phyloP scores from a whole-genome alignment of 2,888 invertebrate genomes.

The Athalia rosae region DNA sequence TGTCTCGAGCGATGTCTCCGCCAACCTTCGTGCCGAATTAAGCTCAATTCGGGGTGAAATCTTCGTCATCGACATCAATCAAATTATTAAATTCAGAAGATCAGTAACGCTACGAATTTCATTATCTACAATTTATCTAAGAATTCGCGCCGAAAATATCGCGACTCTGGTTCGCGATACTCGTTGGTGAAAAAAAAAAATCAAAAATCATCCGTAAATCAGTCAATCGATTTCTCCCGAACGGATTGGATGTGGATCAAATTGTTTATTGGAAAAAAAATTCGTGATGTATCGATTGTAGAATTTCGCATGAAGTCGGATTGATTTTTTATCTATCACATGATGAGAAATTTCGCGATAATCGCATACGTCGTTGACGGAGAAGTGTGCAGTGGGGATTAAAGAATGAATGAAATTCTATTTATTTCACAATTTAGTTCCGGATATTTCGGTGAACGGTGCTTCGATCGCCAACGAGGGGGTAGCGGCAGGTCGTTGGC shows the following conservation, averaged over 20 bases:
- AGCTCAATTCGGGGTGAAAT: constrained; percentile 27
- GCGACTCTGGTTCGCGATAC: not conserved
- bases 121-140: not conserved
- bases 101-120: no score
- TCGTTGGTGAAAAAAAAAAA: not conserved
- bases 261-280: no score
- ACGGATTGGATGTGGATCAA: no score
- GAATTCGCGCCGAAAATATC: not conserved
- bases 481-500: constrained; percentile 9
- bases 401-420: not conserved
- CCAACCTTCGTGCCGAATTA: constrained; percentile 36
- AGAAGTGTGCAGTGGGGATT: not conserved
- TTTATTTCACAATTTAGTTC: constrained; percentile 13
- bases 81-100: no score
- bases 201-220: not conserved
- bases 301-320: no score
- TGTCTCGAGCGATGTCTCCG: constrained; percentile 39
- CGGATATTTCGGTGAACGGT: constrained; percentile 10
- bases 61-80: not conserved
- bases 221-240: no score
- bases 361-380: no score
- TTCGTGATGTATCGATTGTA: no score
- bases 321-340: no score
- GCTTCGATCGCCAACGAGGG: constrained; percentile 27
- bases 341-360: no score